A percentile compares a stretch with the other conserved stretches of the same genome.
Evolutionary conservation across 2,888 invertebrate species (phyloP).

Genomic region (Prosopocoilus inquinatus): DNA sequence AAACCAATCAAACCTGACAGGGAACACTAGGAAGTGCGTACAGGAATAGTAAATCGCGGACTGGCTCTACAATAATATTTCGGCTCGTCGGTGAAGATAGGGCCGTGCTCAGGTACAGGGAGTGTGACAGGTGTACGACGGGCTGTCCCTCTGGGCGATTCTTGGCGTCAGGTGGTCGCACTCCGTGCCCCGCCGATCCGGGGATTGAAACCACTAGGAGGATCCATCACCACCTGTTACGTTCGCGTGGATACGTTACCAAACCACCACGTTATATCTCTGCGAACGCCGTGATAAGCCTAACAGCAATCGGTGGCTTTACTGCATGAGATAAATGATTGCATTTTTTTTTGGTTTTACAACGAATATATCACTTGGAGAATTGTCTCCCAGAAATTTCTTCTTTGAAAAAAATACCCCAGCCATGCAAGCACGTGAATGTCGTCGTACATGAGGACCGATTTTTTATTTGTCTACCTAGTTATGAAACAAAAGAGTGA

Average conservation of each 20-base stretch:
- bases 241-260: slow-evolving; percentile 22
- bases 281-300: slow-evolving; percentile 1
- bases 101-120: slow-evolving; percentile 19
- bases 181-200: not conserved
- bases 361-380: no score
- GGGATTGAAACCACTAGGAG: not conserved
- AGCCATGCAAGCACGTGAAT: no score
- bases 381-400: no score
- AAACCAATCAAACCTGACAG: not conserved
- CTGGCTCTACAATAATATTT: not conserved
- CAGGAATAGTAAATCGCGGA: not conserved
- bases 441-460: no score
- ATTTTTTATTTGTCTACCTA: not conserved
- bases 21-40: not conserved
- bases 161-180: slow-evolving; percentile 17
- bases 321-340: not conserved
- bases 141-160: slow-evolving; percentile 20
- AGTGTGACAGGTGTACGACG: slow-evolving; percentile 26
- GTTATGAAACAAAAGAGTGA: no score
- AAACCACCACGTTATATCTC: slow-evolving; percentile 20
- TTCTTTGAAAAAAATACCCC: no score
- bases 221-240: slow-evolving; percentile 31
- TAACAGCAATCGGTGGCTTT: slow-evolving; percentile 3
- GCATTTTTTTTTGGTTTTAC: not conserved
- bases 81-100: not conserved